A percentile compares a stretch with the other conserved stretches of the same genome.
Conservation (phyloP, 2,797 vertebrate species). For the Hafferia zeledoni region DNA sequence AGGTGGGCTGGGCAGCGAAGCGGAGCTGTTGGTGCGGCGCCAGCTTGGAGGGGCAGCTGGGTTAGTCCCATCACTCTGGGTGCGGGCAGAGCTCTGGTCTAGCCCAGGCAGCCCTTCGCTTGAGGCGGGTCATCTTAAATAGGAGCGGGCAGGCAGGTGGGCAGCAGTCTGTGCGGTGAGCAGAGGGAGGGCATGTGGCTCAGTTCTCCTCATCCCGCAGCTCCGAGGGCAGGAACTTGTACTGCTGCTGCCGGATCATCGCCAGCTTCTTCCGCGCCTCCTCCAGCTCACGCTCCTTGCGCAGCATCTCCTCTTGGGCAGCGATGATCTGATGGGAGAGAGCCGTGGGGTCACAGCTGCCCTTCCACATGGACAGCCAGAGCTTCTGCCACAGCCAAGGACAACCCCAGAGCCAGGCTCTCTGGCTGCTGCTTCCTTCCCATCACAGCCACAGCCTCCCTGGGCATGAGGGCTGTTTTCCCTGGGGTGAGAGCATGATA, state of each 20-base stretch:
- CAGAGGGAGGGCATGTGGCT: neutral
- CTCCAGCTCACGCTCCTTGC: slow-evolving; percentile 93
- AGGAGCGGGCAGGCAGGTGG: slow-evolving; percentile 43
- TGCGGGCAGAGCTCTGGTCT: slow-evolving; percentile 15
- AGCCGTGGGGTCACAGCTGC: neutral
- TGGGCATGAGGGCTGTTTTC: neutral
- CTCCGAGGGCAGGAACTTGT: slow-evolving; percentile 96
- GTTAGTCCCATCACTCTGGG: neutral
- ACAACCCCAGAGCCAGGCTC: accelerated
- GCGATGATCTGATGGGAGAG: slow-evolving; percentile 88
- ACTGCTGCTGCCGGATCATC: slow-evolving; percentile 95
- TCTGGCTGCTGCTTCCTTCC: neutral
- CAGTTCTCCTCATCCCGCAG: slow-evolving; percentile 89
- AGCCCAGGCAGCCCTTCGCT: neutral
- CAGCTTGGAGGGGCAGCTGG: neutral
- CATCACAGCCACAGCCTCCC: neutral
- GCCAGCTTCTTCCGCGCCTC: slow-evolving; percentile 94
- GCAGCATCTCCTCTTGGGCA: slow-evolving; percentile 96
- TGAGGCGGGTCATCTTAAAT: neutral
- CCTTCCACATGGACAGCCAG: neutral
- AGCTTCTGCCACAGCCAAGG: neutral
- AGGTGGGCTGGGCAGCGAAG: neutral
- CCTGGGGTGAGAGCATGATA: accelerated
- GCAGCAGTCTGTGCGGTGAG: slow-evolving; percentile 68
- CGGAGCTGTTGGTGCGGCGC: neutral